Evolutionary conservation across 2,888 invertebrate species (phyloP), one percentile per base, ranked within the genome.

Genomic region (Unio delphinus): DNA sequence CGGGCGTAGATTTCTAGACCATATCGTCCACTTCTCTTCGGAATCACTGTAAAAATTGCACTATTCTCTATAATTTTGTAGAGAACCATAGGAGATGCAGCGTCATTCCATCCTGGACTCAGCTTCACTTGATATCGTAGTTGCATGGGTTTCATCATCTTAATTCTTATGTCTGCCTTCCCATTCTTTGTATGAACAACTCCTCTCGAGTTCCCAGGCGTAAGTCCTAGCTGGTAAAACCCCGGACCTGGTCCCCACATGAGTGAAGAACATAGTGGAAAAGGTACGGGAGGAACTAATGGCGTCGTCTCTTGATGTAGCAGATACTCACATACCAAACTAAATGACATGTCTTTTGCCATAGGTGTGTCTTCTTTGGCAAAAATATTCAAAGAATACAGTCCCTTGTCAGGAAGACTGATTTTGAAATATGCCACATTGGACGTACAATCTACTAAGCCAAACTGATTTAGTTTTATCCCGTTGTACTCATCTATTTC

Each of bases 1-100:
- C 80, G 78, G 26, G 81, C 80, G 57, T 81, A 81, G 26, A 81
- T 80, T 70, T 81, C 81, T 7, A 81, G 65, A n/a, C 81, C 81
- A 64, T 75, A 81, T 30, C 78, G 74, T 11, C 81, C 81, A 64
- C 75, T 77, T 18, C 73, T 74, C 6, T 76, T 75, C 18, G 72
- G 68, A 20, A 80, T 74, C 20, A 80, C 74, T 4, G 74, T 73
- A 45, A 81, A 81, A 34, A 69, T 72, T 6, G 79, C 79, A 64
- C 73, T 72, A 23, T 73, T 73, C 23, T 76, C 78, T 18, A 76
- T 70, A 17, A 76, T 77, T 61, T 77, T 77, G 65, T 80, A 75
- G 30, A 79, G 73, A n/a, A 81, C 77, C 30, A 77, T 59, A n/a
- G 80, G 80, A 17, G 74, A 68, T 61, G 77, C 81, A 60, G 63